A percentile compares a stretch with the other conserved stretches of the same genome.
Evolutionary conservation across 2,113 vertebrate genomes (phyloP).

Genomic region (Oncorhynchus tshawytscha): DNA sequence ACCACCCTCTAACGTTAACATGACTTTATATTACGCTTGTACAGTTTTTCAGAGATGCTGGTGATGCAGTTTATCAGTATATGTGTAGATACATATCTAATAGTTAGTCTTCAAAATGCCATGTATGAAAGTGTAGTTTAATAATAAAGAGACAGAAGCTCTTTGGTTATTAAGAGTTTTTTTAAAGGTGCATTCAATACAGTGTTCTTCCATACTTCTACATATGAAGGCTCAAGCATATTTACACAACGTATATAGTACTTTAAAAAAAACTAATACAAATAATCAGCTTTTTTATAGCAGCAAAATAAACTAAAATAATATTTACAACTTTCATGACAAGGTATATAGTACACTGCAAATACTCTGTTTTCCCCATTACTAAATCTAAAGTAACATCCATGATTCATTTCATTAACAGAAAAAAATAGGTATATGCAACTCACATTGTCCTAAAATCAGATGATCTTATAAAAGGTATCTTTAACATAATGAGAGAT

Average conservation of each 20-base stretch:
- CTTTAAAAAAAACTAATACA: conserved; percentile 75
- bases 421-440: conserved; percentile 39
- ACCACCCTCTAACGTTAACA: too few species aligned
- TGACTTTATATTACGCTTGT: too few species aligned
- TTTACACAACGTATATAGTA: conserved; percentile 65
- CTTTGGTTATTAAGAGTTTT: conserved; percentile 60
- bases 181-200: conserved; percentile 74
- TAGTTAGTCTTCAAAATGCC: too few species aligned
- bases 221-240: conserved; percentile 72
- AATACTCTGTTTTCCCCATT: conserved; percentile 56
- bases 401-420: conserved; percentile 56
- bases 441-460: conserved; percentile 28
- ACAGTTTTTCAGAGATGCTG: too few species aligned
- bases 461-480: conserved; percentile 36
- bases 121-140: neutral
- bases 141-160: conserved; percentile 29
- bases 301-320: conserved; percentile 71
- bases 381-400: conserved; percentile 57
- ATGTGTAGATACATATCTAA: too few species aligned
- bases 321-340: conserved; percentile 70
- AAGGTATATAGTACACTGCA: conserved; percentile 70
- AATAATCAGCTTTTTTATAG: conserved; percentile 78
- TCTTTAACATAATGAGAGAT: neutral
- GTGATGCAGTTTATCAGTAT: too few species aligned
- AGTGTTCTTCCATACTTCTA: conserved; percentile 74